Percentiles rank a stretch among this genome's conserved stretches.
Evolutionary conservation across 2,797 vertebrate genomes (phyloP).

Genomic region (Acipenser ruthenus): DNA sequence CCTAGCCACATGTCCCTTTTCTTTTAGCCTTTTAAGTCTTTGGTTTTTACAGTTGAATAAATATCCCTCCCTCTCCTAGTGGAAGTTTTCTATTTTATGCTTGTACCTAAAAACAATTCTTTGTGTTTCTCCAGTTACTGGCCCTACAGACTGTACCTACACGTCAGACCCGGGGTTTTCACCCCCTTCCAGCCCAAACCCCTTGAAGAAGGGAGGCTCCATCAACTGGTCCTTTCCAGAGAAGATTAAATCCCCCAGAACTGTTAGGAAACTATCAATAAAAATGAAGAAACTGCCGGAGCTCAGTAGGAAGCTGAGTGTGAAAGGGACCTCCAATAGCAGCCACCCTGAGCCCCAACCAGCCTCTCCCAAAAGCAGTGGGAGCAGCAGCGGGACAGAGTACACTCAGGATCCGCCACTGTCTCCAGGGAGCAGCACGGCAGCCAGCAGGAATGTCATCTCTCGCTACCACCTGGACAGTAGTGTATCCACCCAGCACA

Average conservation of each 20-base stretch:
- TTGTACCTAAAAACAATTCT: not conserved
- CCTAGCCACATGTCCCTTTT: too few species aligned
- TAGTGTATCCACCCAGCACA: constrained; percentile 81
- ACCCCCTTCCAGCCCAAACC: constrained; percentile 80
- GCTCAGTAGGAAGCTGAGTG: constrained; percentile 85
- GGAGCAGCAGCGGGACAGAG: constrained; percentile 39
- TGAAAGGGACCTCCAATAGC: constrained; percentile 71
- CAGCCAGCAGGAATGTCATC: constrained; percentile 85
- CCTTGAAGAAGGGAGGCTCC: constrained; percentile 80
- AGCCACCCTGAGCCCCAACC: constrained; percentile 50
- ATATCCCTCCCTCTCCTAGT: too few species aligned
- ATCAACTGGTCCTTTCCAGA: constrained; percentile 96
- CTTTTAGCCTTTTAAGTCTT: too few species aligned
- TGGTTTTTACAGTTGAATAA: too few species aligned
- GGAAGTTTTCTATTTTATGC: too few species aligned
- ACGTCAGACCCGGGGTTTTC: constrained; percentile 59
- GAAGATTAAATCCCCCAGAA: constrained; percentile 93
- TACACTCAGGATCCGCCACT: constrained; percentile 49
- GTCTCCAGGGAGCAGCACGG: constrained; percentile 49
- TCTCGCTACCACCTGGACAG: constrained; percentile 94
- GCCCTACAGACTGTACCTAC: constrained; percentile 56
- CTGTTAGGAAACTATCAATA: constrained; percentile 94
- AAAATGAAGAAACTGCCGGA: constrained; percentile 97
- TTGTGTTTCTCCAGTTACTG: not conserved
- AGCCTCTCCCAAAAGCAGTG: constrained; percentile 50